Evolutionary conservation across 2,113 vertebrate species (phyloP).

Genomic region (Ranitomeya variabilis): DNA sequence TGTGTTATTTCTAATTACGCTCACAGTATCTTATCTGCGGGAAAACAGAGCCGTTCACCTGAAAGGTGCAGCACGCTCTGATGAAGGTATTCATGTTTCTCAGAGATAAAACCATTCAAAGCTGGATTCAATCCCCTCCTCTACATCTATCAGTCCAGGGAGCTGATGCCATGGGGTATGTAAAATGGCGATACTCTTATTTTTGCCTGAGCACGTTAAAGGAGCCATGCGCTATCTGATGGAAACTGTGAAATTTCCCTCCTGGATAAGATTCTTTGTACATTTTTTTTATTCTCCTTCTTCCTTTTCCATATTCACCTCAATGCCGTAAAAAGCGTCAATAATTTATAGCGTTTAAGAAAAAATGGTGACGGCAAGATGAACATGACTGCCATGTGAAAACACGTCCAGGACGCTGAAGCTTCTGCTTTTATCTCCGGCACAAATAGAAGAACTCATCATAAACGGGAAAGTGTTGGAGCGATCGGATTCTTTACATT

Average conservation of each 20-base stretch:
- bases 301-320: background rate
- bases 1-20: constrained; percentile 44
- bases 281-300: background rate
- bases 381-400: constrained; percentile 35
- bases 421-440: constrained; percentile 2
- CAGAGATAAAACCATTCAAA: constrained; percentile 54
- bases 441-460: background rate
- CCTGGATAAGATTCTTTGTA: constrained; percentile 26
- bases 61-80: constrained; percentile 30
- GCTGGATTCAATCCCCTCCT: constrained; percentile 25
- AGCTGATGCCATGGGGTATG: background rate
- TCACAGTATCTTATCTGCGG: constrained; percentile 48
- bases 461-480: background rate
- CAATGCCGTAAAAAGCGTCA: constrained; percentile 1
- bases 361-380: constrained; percentile 8
- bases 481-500: background rate
- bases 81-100: constrained; percentile 53
- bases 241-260: constrained; percentile 29
- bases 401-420: background rate
- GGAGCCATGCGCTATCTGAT: constrained; percentile 19
- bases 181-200: constrained; percentile 3
- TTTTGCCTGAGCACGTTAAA: background rate
- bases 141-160: constrained; percentile 18
- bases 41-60: constrained; percentile 40
- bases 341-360: constrained; percentile 19